Evolutionary conservation across 2,797 vertebrate species (phyloP).

Genomic region (Eptatretus atami): DNA sequence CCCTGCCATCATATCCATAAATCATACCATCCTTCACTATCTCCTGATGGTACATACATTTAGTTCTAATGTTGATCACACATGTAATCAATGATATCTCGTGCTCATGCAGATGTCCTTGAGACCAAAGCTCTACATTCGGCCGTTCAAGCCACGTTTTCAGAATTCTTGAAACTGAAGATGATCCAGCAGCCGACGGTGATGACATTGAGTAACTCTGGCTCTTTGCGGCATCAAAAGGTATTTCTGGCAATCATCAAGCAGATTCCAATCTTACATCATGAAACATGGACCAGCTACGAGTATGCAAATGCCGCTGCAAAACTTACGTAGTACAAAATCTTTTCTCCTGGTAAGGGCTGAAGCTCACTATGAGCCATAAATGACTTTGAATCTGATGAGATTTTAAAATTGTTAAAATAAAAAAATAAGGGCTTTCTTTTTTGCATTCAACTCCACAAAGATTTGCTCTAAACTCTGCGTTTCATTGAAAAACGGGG

Average conservation of each 20-base stretch:
- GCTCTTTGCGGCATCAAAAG: slow-evolving; percentile 16
- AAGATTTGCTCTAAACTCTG: too few relatives aligned
- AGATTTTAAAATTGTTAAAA: too few relatives aligned
- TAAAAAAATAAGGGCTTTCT: too few relatives aligned
- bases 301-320: slow-evolving; percentile 62
- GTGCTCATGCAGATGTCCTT: slow-evolving; percentile 26
- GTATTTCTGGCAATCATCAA: slow-evolving; percentile 24
- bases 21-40: too few relatives aligned
- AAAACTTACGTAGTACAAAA: slow-evolving; percentile 56
- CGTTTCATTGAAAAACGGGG: too few relatives aligned
- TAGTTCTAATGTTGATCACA: too few relatives aligned
- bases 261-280: slow-evolving; percentile 44
- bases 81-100: background rate
- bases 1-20: too few relatives aligned
- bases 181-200: slow-evolving; percentile 22
- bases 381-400: too few relatives aligned
- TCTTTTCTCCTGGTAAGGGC: slow-evolving; percentile 39
- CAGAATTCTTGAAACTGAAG: slow-evolving; percentile 46
- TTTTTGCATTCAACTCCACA: too few relatives aligned
- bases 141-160: slow-evolving; percentile 35
- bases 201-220: slow-evolving; percentile 8
- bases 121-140: slow-evolving; percentile 57
- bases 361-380: too few relatives aligned
- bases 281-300: slow-evolving; percentile 36
- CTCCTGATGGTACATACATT: too few relatives aligned